These are phyloP conservation scores for Steinernema carpocapsae DNA, from an alignment of 2,888 invertebrate species.

Conservation along the genomic window DNA sequence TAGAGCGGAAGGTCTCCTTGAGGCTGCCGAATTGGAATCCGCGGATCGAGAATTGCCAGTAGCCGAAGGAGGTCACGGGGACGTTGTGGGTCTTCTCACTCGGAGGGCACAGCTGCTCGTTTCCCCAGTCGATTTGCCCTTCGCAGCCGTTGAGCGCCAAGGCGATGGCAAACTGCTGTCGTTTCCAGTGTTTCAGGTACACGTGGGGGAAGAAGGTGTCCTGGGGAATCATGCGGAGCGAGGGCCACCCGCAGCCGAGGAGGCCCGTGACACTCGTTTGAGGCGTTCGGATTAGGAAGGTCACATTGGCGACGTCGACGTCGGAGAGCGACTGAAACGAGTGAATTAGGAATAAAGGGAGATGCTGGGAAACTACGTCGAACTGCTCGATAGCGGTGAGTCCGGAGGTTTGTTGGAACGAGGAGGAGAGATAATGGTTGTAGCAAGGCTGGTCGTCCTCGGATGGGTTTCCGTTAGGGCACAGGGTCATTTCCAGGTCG, in stretches of 20 bases:
- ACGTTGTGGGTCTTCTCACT: constrained; percentile 1
- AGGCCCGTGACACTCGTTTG: background rate
- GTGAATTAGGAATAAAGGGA: too few species aligned
- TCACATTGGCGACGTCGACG: background rate
- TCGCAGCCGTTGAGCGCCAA: constrained; percentile 31
- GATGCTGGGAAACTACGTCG: background rate
- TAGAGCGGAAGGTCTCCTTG: background rate
- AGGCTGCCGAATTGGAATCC: constrained; percentile 7
- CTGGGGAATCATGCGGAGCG: background rate
- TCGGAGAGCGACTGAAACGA: constrained; percentile 9
- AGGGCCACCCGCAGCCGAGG: constrained; percentile 24
- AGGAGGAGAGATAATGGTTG: constrained; percentile 6
- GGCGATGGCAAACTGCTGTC: constrained; percentile 20
- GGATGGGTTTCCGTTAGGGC: background rate
- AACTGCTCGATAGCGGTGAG: constrained; percentile 4
- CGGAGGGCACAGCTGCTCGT: constrained; percentile 3
- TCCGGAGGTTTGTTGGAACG: constrained; percentile 18
- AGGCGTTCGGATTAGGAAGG: constrained; percentile 2
- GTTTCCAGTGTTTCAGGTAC: constrained; percentile 5
- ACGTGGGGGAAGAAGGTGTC: constrained; percentile 13
- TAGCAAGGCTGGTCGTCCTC: constrained; percentile 10
- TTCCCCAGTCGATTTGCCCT: constrained; percentile 20
- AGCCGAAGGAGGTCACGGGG: background rate
- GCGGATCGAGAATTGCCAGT: constrained; percentile 15
- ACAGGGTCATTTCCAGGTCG: constrained; percentile 11